Percentiles rank a stretch among this genome's conserved stretches.
phyloP scores from a whole-genome alignment of 2,113 vertebrate species.

The Petromus typicus region DNA sequence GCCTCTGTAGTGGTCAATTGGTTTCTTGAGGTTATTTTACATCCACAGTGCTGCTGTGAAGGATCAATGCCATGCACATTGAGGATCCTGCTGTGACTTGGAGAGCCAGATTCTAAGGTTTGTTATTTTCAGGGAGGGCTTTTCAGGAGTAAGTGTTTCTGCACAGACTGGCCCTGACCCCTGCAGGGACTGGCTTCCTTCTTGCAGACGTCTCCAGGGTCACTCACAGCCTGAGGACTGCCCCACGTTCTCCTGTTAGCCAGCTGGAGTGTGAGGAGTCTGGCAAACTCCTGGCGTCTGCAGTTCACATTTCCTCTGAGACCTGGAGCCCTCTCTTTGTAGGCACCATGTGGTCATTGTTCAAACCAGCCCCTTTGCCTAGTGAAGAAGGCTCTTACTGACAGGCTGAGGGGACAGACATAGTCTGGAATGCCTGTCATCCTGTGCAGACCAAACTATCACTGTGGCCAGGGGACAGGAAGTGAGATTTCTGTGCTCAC shows the following conservation, averaged over 20 bases:
- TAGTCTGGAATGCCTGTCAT: too few species aligned
- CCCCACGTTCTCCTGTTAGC: neutral
- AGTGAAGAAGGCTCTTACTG: neutral
- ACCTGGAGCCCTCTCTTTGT: neutral
- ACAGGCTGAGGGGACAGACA: neutral
- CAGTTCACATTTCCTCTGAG: neutral
- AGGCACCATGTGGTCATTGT: neutral
- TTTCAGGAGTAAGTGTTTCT: neutral
- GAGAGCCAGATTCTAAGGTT: neutral
- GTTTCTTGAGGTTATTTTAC: neutral
- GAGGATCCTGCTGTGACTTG: neutral
- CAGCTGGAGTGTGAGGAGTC: neutral
- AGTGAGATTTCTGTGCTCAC: neutral
- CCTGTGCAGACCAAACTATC: too few species aligned
- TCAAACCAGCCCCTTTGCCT: neutral
- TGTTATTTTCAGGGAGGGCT: neutral
- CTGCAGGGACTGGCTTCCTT: fast-evolving
- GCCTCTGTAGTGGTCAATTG: neutral
- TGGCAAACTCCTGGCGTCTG: neutral
- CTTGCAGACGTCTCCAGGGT: neutral
- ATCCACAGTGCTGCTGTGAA: neutral
- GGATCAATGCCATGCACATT: neutral
- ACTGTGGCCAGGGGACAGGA: neutral
- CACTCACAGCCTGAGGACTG: neutral
- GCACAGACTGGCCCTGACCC: neutral